Percentiles rank a stretch among this genome's conserved stretches.
These are phyloP conservation scores for Aegithalos caudatus DNA, from an alignment of 2,113 vertebrate species.

Conservation along the genomic window DNA sequence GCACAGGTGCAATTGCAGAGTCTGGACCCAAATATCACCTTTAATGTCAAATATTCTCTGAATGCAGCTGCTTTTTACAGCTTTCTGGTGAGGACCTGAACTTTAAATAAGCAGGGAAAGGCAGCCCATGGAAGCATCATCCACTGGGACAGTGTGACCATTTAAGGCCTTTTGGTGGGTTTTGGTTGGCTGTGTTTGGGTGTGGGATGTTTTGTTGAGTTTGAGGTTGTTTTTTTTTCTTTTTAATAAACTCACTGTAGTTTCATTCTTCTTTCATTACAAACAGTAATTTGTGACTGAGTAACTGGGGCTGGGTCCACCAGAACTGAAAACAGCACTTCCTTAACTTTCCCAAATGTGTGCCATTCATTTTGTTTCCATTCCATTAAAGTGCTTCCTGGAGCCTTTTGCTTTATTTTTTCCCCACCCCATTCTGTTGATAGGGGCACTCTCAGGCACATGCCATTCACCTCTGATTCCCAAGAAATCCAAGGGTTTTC, in stretches of 20 bases:
- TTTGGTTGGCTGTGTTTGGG: neutral
- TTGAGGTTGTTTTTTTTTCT: neutral
- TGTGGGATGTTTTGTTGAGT: neutral
- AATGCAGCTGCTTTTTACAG: neutral
- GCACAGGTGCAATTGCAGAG: fast-evolving
- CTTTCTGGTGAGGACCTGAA: neutral
- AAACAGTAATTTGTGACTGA: neutral
- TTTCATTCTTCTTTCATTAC: neutral
- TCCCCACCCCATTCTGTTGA: neutral
- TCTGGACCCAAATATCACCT: neutral
- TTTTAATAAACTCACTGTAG: neutral
- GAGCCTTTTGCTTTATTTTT: neutral
- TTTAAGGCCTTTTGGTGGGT: neutral
- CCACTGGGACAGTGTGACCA: neutral
- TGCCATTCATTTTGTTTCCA: neutral
- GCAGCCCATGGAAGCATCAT: neutral
- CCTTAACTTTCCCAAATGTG: neutral
- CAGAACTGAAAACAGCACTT: neutral
- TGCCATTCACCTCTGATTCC: neutral
- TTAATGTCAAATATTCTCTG: neutral
- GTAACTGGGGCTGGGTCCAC: neutral
- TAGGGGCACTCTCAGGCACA: neutral
- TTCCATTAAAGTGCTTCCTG: neutral
- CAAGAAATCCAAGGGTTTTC: neutral
- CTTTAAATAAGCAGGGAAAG: neutral